Base-by-base conservation (phyloP, 2,113 vertebrate genomes). In the Gobius niger region DNA sequence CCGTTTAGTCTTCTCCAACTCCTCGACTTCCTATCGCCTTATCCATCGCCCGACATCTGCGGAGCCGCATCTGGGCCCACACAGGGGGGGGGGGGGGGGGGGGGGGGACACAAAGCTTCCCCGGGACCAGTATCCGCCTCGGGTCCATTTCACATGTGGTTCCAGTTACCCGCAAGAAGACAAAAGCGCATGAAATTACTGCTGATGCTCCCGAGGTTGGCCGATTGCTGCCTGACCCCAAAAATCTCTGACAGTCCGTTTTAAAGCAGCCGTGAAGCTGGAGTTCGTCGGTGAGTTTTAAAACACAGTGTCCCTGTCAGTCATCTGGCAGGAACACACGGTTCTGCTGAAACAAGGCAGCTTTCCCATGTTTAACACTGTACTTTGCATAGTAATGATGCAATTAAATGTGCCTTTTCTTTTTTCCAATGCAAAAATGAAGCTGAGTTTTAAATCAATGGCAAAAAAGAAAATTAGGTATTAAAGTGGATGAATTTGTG, bases 121-220 rank as follows among this genome's bases (percentile, higher is more conserved):
- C 41, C 68, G 67, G 67, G 80, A 73, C 72, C 70, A 75, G 66
- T 54, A 77, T 61, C 78, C 66, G 74, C 81, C 81, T 60, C n/a
- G 72, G 72, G 80, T 78, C 63, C 12, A 57, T 76, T 84, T 78
- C 76, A 84, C 89, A 89, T 85, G 79, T 89, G 88, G 78, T 88
- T 74, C 49, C 19, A 42, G 77, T 90, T 88, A 86, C 60, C 49
- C 56, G 47, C 44, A 52, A 15, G 47, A 56, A 41, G 62, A 56
- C 54, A 40, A 70, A 76, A 47, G 62, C 6, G 9, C 74, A 69
- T 47, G 66, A 83, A 80, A 78, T 81, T 59, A 82, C 76, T n/a
- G 16, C 65, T 76, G 83, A 82, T 60, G 63, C 76, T 70, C 67
- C 19, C 68, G 47, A 73, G 61, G 65, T 70, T 75, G 65, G 67